Evolutionary conservation across 2,888 invertebrate species (phyloP), one percentile per base, ranked within the genome.

Genomic region (Chloroclysta siterata): DNA sequence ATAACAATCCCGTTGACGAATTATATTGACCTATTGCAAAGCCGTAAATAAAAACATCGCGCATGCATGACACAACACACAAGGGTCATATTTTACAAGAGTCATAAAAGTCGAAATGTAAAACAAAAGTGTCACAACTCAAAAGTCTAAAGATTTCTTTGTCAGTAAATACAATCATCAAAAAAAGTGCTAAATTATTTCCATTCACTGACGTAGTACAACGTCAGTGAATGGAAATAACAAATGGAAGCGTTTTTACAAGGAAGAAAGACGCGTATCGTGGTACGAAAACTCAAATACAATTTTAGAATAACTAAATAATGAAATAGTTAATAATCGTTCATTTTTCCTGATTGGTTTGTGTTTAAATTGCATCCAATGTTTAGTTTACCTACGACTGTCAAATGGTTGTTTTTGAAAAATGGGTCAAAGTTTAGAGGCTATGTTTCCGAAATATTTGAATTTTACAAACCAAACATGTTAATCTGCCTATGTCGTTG

Each of bases 121-220:
- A 41, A 50, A 57, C 42, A 42, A 50, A 42, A 57, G 15, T 51
- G 42, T 41, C 10, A 17, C 46, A 17, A 48, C 56, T 47, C 47
- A 47, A 46, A 57, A 50, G 17, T 39, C 41, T 22, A 46, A 5
- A 17, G 11, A 46, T 17, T 17, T 47, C 47, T 47, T 46, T 33
- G 54, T 54, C 29, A 46, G 54, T 33, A 33, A 41, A 14, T 14
- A 41, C n/a, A 52, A 10, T 17, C 46, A 11, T 8, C 4, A 10
- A 46, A 17, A 11, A 46, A 46, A 46, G 17, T 46, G 44, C 8
- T 6, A 42, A 42, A 0, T 14, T 42, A 3, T 13, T 0, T 41
- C 5, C n/a, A 41, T n/a, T n/a, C n/a, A n/a, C n/a, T n/a, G n/a
- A n/a, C n/a, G n/a, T n/a, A n/a, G n/a, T n/a, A n/a, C n/a, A n/a